Conservation (phyloP, 2,797 vertebrate genomes). For the Typhlichthys eigenmanni region DNA sequence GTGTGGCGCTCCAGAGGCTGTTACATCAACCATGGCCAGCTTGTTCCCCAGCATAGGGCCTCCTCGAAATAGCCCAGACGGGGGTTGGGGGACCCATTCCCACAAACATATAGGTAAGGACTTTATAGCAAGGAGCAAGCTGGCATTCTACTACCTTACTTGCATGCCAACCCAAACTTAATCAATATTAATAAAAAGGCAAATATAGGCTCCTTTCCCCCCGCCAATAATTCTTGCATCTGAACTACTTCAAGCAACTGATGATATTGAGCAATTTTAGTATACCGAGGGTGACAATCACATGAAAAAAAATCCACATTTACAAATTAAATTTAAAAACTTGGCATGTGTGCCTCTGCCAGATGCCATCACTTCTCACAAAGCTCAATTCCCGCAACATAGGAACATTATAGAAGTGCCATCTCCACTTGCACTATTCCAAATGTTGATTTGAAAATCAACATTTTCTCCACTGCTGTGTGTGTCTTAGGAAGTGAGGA, state of each 20-base stretch:
- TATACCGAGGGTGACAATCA: too few species aligned
- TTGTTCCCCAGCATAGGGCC: constrained; percentile 48
- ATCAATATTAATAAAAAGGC: neutral
- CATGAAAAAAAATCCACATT: too few species aligned
- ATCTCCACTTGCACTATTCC: constrained; percentile 28
- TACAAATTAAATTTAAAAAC: too few species aligned
- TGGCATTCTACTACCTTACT: neutral
- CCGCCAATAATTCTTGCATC: too few species aligned
- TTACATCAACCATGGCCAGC: constrained; percentile 56
- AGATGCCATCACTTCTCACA: neutral
- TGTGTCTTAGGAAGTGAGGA: constrained; percentile 15
- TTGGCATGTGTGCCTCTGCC: too few species aligned
- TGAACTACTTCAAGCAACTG: too few species aligned
- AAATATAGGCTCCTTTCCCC: too few species aligned
- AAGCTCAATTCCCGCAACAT: neutral
- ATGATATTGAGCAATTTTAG: too few species aligned
- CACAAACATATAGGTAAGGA: neutral
- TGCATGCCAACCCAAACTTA: neutral
- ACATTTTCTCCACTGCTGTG: neutral
- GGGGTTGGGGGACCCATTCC: neutral
- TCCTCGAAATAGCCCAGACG: constrained; percentile 11
- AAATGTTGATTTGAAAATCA: constrained; percentile 39
- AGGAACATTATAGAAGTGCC: neutral
- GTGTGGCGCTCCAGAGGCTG: constrained; percentile 63
- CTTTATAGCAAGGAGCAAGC: neutral